Evolutionary conservation across 2,797 vertebrate genomes (phyloP).

Genomic region (Sus cebifrons): DNA sequence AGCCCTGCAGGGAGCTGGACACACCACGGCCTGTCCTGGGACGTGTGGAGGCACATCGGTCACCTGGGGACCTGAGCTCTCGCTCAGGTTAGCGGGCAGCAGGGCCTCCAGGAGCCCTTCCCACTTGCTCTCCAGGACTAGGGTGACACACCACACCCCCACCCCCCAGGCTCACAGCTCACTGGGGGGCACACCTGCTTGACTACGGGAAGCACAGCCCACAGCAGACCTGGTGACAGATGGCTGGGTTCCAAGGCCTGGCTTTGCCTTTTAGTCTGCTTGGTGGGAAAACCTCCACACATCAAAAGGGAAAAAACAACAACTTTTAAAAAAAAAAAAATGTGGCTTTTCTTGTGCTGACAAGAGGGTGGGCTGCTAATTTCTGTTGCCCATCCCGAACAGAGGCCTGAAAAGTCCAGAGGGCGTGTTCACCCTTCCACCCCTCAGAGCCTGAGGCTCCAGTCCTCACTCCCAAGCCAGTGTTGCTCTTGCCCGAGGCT

Average conservation of each 20-base stretch:
- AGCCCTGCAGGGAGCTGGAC: accelerated
- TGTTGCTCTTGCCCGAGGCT: no score
- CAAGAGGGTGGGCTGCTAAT: neutral
- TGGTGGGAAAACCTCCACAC: neutral
- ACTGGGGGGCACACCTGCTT: neutral
- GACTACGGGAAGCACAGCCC: neutral
- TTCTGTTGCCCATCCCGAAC: neutral
- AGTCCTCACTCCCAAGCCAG: neutral
- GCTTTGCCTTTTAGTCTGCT: neutral
- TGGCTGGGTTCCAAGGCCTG: neutral
- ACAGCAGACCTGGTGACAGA: neutral
- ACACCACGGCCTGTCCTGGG: accelerated
- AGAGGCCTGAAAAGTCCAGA: neutral
- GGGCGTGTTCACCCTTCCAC: neutral
- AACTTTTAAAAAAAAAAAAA: neutral
- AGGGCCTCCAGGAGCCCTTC: neutral
- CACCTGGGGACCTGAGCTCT: neutral
- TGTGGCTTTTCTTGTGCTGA: neutral
- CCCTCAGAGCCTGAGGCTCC: accelerated
- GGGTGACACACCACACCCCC: neutral
- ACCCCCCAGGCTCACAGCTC: neutral
- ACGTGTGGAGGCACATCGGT: accelerated
- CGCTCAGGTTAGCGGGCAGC: neutral
- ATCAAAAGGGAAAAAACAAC: slow-evolving; percentile 1
- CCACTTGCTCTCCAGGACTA: neutral